Conservation (phyloP, 2,113 vertebrate genomes). For the Furnarius figulus region DNA sequence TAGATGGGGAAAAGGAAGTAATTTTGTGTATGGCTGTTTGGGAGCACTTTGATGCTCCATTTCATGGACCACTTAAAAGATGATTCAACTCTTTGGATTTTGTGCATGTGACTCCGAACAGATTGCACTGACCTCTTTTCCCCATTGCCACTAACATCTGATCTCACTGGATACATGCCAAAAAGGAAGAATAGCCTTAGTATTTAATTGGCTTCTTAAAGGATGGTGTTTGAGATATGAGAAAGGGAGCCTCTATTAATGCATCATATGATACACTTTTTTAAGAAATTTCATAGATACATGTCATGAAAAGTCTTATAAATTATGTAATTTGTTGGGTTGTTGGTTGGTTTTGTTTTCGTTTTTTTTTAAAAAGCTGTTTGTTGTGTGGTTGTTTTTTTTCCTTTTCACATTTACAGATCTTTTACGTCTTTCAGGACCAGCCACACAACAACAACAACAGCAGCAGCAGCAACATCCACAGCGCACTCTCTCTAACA, state of each 20-base stretch:
- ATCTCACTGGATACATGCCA: not conserved
- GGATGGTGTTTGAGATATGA: not conserved
- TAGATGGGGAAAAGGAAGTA: not conserved
- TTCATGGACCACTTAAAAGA: slow-evolving; percentile 12
- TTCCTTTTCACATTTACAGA: slow-evolving; percentile 65
- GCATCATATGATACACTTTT: not conserved
- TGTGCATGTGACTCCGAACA: slow-evolving; percentile 22
- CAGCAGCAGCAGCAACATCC: slow-evolving; percentile 55
- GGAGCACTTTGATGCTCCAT: slow-evolving; percentile 20
- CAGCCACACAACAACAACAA: slow-evolving; percentile 60
- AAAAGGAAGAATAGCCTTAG: not conserved
- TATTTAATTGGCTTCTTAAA: slow-evolving; percentile 1
- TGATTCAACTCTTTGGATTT: slow-evolving; percentile 1
- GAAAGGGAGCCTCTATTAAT: not conserved
- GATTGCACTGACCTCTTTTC: not conserved
- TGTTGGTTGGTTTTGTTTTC: not conserved
- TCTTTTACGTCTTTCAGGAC: slow-evolving; percentile 74
- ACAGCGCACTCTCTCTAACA: slow-evolving; percentile 63
- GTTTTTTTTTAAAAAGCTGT: not conserved
- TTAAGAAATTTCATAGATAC: not conserved
- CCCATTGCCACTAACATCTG: not conserved
- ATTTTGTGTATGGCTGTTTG: not conserved
- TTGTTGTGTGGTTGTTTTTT: not conserved
- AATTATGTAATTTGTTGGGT: not conserved
- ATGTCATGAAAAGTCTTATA: not conserved